Base-by-base conservation (phyloP, 1,140 invertebrate species). In the Lasaia peninsularis region DNA sequence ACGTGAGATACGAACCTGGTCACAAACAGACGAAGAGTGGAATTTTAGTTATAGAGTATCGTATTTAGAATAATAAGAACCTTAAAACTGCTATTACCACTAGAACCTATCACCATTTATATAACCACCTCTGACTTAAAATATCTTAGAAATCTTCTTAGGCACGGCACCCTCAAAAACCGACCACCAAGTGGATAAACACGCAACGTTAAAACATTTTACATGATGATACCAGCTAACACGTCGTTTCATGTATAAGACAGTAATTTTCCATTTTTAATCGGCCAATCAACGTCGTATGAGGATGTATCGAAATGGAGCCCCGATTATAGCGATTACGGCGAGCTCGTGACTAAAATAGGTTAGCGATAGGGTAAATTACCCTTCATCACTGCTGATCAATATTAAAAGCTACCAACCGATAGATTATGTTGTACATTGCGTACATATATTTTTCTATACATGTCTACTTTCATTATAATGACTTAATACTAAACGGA, bases 311-410 rank as follows among this genome's bases (percentile, higher is more conserved):
- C 37, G 53, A 31, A 24, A 40, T 44, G 21, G 28, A 24, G 37
- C 14, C 35, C 31, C 35, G 53, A 56, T 56, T 56, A 56, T 14
- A 40, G 53, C 40, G 37, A 56, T 56, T 56, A 56, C 35, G 53
- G 53, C 12, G 14, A 12, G 53, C 53, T 48, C 53, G 53, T 40
- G 34, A 40, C 35, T 40, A 40, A 56, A 56, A 56, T 56, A 35
- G 35, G 53, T 28, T 40, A 56, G 51, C 51, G 53, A 56, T 33
- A 56, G 21, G 53, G 53, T 56, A 44, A 56, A 48, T 56, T 56
- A 40, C 35, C 37, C 53, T 35, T 56, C 53, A 48, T 56, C 53
- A 56, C 40, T 11, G 35, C 37, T 37, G 28, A 33, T 32, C 51
- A 52, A 52, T 52, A 52, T 52, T 33, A 52, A 33, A 33, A 33